Percentiles rank a stretch among this genome's conserved stretches.
Conservation (phyloP, 2,113 vertebrate genomes). For the Anguilla rostrata region DNA sequence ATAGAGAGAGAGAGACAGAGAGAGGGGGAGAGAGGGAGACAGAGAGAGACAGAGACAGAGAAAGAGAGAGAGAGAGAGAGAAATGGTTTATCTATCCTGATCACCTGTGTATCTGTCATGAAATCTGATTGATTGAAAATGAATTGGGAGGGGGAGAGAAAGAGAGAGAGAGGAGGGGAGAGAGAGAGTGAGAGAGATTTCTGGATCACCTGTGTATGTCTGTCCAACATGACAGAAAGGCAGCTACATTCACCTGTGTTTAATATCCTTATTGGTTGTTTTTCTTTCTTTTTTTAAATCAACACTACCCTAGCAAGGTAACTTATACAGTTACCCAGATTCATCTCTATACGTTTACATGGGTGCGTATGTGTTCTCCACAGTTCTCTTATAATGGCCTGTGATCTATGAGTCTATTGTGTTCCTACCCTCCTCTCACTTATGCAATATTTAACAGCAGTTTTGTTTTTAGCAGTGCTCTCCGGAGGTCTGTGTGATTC, state of each 20-base stretch:
- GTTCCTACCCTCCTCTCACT: neutral
- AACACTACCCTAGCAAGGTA: no score
- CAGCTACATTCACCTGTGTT: conserved; percentile 35
- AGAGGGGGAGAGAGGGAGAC: neutral
- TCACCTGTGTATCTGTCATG: neutral
- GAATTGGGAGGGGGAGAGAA: neutral
- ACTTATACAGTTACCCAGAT: no score
- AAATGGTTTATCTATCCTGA: neutral
- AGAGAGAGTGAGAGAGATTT: neutral
- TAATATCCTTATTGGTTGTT: conserved; percentile 42
- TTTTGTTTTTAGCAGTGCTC: neutral
- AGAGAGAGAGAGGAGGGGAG: neutral
- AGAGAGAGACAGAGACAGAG: neutral
- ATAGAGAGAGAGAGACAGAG: neutral
- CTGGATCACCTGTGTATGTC: conserved; percentile 14
- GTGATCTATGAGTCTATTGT: conserved; percentile 5
- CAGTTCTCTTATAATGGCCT: neutral
- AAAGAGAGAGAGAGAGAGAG: neutral
- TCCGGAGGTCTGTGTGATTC: neutral
- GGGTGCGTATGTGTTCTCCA: neutral
- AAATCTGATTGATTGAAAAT: neutral
- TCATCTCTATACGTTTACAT: no score
- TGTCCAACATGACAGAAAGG: conserved; percentile 28
- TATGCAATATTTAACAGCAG: conserved; percentile 5
- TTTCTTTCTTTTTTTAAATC: conserved; percentile 40